Evolutionary conservation across 2,113 vertebrate genomes (phyloP).

Genomic region (Butorides virescens): DNA sequence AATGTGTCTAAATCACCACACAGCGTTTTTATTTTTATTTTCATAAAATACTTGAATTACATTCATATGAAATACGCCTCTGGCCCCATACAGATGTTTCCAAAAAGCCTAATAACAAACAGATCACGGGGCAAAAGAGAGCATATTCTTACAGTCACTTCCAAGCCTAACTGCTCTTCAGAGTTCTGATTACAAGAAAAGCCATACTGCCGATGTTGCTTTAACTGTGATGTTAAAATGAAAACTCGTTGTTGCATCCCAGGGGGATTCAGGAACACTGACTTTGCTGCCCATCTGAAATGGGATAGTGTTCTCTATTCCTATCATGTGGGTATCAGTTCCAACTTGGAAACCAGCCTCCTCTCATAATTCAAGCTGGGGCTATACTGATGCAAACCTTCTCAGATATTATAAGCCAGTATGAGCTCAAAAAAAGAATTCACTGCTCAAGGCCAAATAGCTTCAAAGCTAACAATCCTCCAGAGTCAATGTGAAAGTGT

Average conservation of each 20-base stretch:
- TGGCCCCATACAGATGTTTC: conserved; percentile 58
- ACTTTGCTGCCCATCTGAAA: conserved; percentile 69
- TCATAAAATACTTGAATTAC: conserved; percentile 73
- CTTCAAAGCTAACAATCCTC: conserved; percentile 97
- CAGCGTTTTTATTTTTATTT: conserved; percentile 44
- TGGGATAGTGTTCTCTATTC: conserved; percentile 61
- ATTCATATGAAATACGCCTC: conserved; percentile 69
- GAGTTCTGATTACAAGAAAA: conserved; percentile 50
- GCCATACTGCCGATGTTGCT: background rate
- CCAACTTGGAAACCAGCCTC: conserved; percentile 73
- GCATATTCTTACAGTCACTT: conserved; percentile 34
- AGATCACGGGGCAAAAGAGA: conserved; percentile 70
- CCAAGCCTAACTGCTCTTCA: conserved; percentile 51
- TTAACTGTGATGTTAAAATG: conserved; percentile 68
- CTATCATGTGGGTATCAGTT: conserved; percentile 67
- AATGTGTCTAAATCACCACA: conserved; percentile 62
- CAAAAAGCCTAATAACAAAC: conserved; percentile 75
- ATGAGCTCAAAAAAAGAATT: conserved; percentile 93
- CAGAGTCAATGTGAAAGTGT: conserved; percentile 86
- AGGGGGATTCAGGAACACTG: conserved; percentile 52
- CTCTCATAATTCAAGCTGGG: conserved; percentile 75
- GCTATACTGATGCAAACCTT: conserved; percentile 75
- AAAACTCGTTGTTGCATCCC: conserved; percentile 65
- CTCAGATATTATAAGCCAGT: conserved; percentile 88
- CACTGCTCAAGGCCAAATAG: conserved; percentile 95